phyloP scores from a whole-genome alignment of 2,797 vertebrate species.

The Emys orbicularis region DNA sequence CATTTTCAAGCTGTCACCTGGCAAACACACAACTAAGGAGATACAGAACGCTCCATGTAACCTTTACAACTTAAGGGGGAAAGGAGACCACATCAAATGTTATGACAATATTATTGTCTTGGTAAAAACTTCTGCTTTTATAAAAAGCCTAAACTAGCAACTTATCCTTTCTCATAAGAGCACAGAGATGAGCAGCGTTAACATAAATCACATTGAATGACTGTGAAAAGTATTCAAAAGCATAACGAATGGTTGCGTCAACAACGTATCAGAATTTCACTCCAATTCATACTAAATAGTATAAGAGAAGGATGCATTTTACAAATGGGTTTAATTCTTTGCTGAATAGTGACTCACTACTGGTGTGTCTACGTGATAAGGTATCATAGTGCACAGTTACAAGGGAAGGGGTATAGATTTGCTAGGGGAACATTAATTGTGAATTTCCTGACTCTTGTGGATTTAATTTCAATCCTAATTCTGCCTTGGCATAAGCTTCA shows the following conservation, averaged over 20 bases:
- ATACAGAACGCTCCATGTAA: neutral
- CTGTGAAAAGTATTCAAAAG: neutral
- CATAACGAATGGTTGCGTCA: neutral
- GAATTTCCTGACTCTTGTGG: fast-evolving
- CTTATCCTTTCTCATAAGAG: neutral
- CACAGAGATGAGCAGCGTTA: neutral
- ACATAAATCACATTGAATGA: neutral
- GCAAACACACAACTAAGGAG: neutral
- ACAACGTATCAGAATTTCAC: neutral
- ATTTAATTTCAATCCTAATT: neutral
- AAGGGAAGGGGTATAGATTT: neutral
- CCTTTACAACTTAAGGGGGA: neutral
- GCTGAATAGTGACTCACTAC: neutral
- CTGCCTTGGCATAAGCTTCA: fast-evolving
- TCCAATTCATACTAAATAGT: neutral
- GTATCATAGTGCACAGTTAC: too few relatives aligned
- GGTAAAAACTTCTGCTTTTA: neutral
- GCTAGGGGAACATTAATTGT: fast-evolving
- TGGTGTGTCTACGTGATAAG: neutral
- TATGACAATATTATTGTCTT: neutral
- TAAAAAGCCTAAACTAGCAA: neutral
- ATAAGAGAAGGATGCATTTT: neutral
- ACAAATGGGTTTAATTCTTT: neutral
- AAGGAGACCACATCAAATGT: neutral
- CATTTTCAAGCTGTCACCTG: neutral